These are phyloP conservation scores for Linepithema humile DNA, from an alignment of 1,140 invertebrate genomes.

Conservation along the genomic window DNA sequence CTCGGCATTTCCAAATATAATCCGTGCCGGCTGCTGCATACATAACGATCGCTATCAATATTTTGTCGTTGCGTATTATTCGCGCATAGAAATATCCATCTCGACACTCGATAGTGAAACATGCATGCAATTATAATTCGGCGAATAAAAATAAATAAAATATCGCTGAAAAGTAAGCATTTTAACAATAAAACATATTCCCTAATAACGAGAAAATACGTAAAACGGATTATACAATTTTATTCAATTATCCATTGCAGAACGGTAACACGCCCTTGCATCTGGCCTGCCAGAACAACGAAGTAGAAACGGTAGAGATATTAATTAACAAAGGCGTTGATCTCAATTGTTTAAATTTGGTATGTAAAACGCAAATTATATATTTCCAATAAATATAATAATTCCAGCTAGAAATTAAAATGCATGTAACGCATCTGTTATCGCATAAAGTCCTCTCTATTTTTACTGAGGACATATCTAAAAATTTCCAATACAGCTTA, in stretches of 20 bases:
- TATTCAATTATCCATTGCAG: constrained; percentile 82
- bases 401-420: not conserved
- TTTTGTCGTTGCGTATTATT: not conserved
- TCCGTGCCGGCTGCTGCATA: not conserved
- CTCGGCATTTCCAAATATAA: constrained; percentile 23
- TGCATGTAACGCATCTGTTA: too few species aligned
- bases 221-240: not conserved
- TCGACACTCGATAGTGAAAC: not conserved
- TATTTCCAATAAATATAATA: too few species aligned
- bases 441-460: too few species aligned
- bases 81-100: not conserved
- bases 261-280: constrained; percentile 91
- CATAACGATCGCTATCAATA: not conserved
- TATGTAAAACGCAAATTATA: constrained; percentile 80
- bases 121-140: not conserved
- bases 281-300: constrained; percentile 89
- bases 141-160: not conserved
- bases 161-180: not conserved
- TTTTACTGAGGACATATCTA: not conserved
- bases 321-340: constrained; percentile 89
- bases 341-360: constrained; percentile 89
- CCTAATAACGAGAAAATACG: not conserved
- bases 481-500: not conserved
- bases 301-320: constrained; percentile 89
- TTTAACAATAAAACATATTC: too few species aligned